Conservation (phyloP, 2,113 vertebrate species). For the Rhipidura dahli region DNA sequence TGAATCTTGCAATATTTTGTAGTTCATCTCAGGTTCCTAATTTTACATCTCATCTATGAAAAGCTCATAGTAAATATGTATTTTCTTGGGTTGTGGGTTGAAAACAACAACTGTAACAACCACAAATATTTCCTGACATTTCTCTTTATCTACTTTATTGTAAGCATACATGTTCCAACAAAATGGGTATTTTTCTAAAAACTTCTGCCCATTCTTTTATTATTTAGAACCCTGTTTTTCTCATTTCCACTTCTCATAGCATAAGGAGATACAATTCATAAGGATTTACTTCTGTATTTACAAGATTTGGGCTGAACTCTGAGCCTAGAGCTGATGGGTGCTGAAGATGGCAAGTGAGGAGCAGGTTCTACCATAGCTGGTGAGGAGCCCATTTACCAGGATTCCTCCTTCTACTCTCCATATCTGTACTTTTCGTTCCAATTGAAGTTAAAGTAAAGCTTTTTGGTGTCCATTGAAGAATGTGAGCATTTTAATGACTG, state of each 20-base stretch:
- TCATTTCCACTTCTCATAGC: background rate
- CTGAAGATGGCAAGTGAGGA: background rate
- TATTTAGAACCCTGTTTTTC: background rate
- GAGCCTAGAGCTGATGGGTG: background rate
- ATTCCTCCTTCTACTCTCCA: background rate
- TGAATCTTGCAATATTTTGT: background rate
- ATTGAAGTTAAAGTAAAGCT: background rate
- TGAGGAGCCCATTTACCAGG: accelerated
- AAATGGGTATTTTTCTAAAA: background rate
- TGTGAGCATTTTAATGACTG: background rate
- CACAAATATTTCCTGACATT: background rate
- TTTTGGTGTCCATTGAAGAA: background rate
- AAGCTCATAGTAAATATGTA: background rate
- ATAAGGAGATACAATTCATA: background rate
- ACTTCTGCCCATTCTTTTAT: background rate
- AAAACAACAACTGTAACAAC: background rate
- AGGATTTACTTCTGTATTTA: background rate
- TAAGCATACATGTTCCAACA: background rate
- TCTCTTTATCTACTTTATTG: background rate
- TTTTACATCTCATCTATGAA: background rate
- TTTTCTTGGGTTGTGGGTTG: background rate
- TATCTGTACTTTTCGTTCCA: background rate
- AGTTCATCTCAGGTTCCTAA: background rate
- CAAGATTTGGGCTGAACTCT: background rate
- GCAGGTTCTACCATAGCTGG: background rate